These are phyloP conservation scores for Steinernema feltiae DNA, from an alignment of 1,140 invertebrate species.

Conservation along the genomic window DNA sequence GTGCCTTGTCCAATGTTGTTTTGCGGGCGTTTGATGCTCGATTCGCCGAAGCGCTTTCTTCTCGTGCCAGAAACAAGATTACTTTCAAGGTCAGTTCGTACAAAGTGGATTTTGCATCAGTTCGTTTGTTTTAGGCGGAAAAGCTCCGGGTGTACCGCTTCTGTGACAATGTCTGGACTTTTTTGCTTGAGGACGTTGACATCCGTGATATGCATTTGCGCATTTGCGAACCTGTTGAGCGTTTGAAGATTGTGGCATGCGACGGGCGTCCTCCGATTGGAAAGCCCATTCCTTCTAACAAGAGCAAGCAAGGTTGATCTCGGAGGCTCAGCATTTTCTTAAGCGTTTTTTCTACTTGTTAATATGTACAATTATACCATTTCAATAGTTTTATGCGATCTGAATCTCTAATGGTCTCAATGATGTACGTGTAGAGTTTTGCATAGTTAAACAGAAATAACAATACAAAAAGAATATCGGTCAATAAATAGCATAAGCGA, in stretches of 20 bases:
- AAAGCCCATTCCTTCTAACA: too few relatives aligned
- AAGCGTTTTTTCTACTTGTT: too few relatives aligned
- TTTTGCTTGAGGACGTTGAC: slow-evolving; percentile 94
- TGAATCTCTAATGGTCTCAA: too few relatives aligned
- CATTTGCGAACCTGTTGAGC: slow-evolving; percentile 68
- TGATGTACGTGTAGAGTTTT: too few relatives aligned
- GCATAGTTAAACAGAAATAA: too few relatives aligned
- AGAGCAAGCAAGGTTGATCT: too few relatives aligned
- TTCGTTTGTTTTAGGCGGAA: slow-evolving; percentile 72
- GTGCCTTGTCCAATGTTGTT: slow-evolving; percentile 78
- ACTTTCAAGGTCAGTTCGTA: slow-evolving; percentile 52
- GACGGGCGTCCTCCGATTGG: slow-evolving; percentile 68
- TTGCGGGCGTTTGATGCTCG: slow-evolving; percentile 91
- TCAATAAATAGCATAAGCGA: too few relatives aligned
- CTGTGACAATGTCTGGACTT: slow-evolving; percentile 99
- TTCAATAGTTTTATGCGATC: too few relatives aligned
- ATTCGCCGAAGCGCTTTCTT: slow-evolving; percentile 85
- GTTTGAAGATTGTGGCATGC: slow-evolving; percentile 98
- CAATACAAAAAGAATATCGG: too few relatives aligned
- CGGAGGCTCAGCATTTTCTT: too few relatives aligned
- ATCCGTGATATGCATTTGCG: slow-evolving; percentile 78
- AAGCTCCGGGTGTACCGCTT: slow-evolving; percentile 97
- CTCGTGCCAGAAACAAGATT: slow-evolving; percentile 48
- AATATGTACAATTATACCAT: too few relatives aligned
- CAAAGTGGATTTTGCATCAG: too few relatives aligned